These are phyloP conservation scores for Brachionus plicatilis DNA, from an alignment of 1,140 invertebrate genomes.

Conservation along the genomic window DNA sequence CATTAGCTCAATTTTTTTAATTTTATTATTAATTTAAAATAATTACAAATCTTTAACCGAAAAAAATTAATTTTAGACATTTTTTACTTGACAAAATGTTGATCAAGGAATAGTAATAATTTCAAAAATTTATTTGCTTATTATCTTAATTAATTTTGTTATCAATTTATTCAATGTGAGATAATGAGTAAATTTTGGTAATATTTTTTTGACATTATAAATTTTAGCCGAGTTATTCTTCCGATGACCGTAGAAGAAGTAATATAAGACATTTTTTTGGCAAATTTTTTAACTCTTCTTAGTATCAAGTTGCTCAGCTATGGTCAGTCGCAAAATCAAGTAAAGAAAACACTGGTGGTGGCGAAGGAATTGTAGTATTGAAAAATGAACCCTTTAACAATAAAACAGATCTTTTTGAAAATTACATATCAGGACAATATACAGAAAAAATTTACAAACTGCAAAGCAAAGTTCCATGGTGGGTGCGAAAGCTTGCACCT, in stretches of 20 bases:
- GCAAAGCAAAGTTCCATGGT: slow-evolving; percentile 60
- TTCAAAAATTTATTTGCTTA: not conserved
- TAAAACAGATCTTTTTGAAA: slow-evolving; percentile 84
- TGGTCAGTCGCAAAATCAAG: slow-evolving; percentile 96
- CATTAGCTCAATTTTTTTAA: no score
- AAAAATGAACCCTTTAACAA: slow-evolving; percentile 58
- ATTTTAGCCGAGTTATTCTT: slow-evolving; percentile 22
- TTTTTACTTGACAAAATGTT: not conserved
- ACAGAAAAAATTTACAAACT: slow-evolving; percentile 99
- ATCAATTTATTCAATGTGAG: not conserved
- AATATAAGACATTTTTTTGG: not conserved
- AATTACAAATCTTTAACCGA: no score
- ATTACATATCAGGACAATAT: slow-evolving; percentile 90
- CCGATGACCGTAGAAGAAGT: slow-evolving; percentile 51
- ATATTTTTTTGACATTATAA: not conserved
- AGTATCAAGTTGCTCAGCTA: slow-evolving; percentile 95
- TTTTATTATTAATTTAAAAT: no score
- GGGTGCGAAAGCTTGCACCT: slow-evolving; percentile 81
- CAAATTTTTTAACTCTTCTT: not conserved
- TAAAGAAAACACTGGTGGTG: slow-evolving; percentile 98
- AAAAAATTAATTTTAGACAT: not conserved
- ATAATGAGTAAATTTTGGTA: not conserved
- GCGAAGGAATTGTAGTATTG: slow-evolving; percentile 94
- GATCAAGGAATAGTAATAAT: slow-evolving; percentile 32
- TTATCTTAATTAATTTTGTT: not conserved